These are phyloP conservation scores for Coptodon bakossiorum DNA, from an alignment of 2,113 vertebrate species.

Conservation along the genomic window DNA sequence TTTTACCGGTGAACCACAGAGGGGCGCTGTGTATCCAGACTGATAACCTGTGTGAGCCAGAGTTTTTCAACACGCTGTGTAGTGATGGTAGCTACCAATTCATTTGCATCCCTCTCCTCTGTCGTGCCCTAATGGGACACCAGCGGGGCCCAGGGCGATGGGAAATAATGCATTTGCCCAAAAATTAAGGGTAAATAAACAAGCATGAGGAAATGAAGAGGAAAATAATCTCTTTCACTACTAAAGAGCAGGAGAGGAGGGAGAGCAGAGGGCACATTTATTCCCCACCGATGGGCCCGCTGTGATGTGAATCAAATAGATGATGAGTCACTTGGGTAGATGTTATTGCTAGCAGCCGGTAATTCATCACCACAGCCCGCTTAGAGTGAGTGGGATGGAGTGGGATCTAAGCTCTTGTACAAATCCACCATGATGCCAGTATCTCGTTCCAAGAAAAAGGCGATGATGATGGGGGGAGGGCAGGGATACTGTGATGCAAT, in stretches of 20 bases:
- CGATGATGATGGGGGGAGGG: neutral
- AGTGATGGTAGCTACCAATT: slow-evolving; percentile 35
- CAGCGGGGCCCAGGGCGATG: slow-evolving; percentile 29
- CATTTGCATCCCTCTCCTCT: slow-evolving; percentile 55
- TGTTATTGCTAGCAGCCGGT: slow-evolving; percentile 58
- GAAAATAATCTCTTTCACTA: slow-evolving; percentile 59
- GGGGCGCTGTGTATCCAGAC: slow-evolving; percentile 40
- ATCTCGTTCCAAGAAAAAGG: slow-evolving; percentile 5
- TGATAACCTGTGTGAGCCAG: neutral
- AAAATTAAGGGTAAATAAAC: slow-evolving; percentile 69
- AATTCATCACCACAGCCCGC: slow-evolving; percentile 53
- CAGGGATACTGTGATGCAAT: slow-evolving; percentile 5
- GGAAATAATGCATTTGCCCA: slow-evolving; percentile 58
- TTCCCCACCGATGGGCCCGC: slow-evolving; percentile 51
- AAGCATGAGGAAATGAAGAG: slow-evolving; percentile 54
- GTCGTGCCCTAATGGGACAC: slow-evolving; percentile 60
- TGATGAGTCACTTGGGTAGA: slow-evolving; percentile 68
- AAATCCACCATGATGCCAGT: slow-evolving; percentile 21
- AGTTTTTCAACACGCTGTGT: neutral
- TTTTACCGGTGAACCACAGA: slow-evolving; percentile 22
- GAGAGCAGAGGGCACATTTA: slow-evolving; percentile 46
- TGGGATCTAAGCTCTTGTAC: slow-evolving; percentile 39
- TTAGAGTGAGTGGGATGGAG: slow-evolving; percentile 33
- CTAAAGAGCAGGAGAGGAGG: slow-evolving; percentile 43
- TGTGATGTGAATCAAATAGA: slow-evolving; percentile 63